Conservation (phyloP, 2,113 vertebrate genomes). For the Scopus umbretta region DNA sequence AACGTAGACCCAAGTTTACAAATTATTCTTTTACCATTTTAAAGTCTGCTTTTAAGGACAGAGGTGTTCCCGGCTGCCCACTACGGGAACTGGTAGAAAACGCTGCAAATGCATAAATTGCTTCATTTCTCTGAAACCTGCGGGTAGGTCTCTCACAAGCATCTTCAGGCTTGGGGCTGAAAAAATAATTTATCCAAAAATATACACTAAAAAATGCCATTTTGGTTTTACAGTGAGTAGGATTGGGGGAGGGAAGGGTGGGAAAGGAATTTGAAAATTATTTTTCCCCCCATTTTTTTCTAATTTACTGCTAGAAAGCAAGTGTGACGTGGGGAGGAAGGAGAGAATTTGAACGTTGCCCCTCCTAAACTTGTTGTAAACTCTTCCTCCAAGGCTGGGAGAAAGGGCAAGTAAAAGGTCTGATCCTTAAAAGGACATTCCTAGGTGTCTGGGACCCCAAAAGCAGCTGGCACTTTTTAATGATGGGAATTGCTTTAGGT, state of each 20-base stretch:
- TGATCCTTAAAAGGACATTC: constrained; percentile 72
- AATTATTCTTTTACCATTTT: constrained; percentile 2
- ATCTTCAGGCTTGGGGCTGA: neutral
- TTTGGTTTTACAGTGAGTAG: neutral
- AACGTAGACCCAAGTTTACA: constrained; percentile 45
- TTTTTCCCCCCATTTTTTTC: neutral
- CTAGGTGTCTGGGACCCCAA: constrained; percentile 65
- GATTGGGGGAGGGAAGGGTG: neutral
- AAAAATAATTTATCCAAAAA: neutral
- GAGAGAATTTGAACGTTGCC: neutral
- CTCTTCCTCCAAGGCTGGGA: neutral
- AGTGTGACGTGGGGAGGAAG: neutral
- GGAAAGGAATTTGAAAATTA: neutral
- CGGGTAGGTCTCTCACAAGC: neutral
- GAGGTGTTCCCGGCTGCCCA: neutral
- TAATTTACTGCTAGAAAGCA: neutral
- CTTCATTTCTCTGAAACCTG: neutral
- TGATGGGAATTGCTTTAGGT: neutral
- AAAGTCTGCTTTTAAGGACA: constrained; percentile 22
- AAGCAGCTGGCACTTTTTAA: neutral
- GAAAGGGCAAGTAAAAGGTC: constrained; percentile 23
- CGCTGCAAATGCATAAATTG: neutral
- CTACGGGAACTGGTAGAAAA: neutral
- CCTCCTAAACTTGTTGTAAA: neutral
- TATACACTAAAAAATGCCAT: neutral